Evolutionary conservation across 2,113 vertebrate genomes (phyloP), one percentile per base, ranked within the genome.

Genomic region (Tychaedon coryphoeus): DNA sequence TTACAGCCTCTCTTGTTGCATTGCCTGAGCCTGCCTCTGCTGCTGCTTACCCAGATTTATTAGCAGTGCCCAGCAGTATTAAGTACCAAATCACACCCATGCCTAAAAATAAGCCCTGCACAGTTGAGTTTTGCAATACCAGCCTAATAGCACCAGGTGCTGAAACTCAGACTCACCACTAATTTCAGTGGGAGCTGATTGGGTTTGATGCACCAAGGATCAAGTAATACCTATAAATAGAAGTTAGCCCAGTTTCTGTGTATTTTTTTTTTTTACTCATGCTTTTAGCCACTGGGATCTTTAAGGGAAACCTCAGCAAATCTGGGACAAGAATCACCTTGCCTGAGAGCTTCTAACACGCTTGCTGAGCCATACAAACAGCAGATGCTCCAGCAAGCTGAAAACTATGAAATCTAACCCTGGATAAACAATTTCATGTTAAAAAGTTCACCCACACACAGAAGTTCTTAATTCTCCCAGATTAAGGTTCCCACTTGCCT

Each of bases 361-460:
- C 50, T 62, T 86, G 72, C 1, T 76, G 3, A 88, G 54, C 71
- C 72, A 38, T 13, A 34, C 40, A 31, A 90, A 53, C 48, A 83
- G 67, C 66, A 76, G 40, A 57, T 43, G 45, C 54, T 79, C 26
- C 72, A 51, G 29, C n/a, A 79, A 57, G 29, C 16, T 6, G 1
- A 28, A 34, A 82, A 16, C 62, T 5, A 15, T 3, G 28, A 79
- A 67, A 85, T 19, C 25, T 7, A 78, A 69, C 8, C 48, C 53
- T 56, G 15, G 60, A 28, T 56, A 87, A 74, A 34, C 38, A 47
- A 34, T 16, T 62, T 9, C 12, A 33, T 14, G 26, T 56, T 56
- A 78, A 53, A 42, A 25, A 50, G 28, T 13, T 57, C 33, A 36
- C 18, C 14, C 38, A 4, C 1, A 15, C 0, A 0, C 12, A 9